phyloP scores from a whole-genome alignment of 1,140 invertebrate species.

The Proales similis region DNA sequence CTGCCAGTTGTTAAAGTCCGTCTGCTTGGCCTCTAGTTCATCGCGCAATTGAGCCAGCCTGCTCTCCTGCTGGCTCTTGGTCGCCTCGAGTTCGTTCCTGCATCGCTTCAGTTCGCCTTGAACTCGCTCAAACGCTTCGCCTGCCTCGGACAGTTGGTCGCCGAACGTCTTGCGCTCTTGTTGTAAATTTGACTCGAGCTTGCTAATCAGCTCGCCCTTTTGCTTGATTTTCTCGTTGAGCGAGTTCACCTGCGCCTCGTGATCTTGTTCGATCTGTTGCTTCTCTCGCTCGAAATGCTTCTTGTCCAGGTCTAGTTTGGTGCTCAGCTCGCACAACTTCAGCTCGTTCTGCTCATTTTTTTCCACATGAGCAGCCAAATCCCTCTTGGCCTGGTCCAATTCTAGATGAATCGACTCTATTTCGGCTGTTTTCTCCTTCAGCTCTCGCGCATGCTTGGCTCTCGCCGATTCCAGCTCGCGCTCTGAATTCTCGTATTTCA shows the following conservation, averaged over 20 bases:
- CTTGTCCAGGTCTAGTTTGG: too few relatives aligned
- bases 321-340: too few relatives aligned
- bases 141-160: not conserved
- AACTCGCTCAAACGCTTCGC: not conserved
- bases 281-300: too few relatives aligned
- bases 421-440: too few relatives aligned
- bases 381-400: too few relatives aligned
- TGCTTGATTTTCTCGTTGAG: constrained; percentile 13
- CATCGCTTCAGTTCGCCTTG: not conserved
- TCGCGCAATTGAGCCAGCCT: constrained; percentile 8
- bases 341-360: too few relatives aligned
- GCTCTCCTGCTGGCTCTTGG: not conserved
- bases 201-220: constrained; percentile 14
- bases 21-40: constrained; percentile 15
- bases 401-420: too few relatives aligned
- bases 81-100: not conserved
- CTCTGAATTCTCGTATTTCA: too few relatives aligned
- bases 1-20: constrained; percentile 24
- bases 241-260: not conserved
- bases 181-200: not conserved
- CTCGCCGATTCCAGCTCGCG: too few relatives aligned
- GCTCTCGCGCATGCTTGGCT: too few relatives aligned
- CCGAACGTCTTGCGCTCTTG: not conserved
- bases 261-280: too few relatives aligned
- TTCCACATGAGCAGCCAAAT: too few relatives aligned